Base-by-base conservation (phyloP, 2,113 vertebrate species). In the Bostrychus sinensis region DNA sequence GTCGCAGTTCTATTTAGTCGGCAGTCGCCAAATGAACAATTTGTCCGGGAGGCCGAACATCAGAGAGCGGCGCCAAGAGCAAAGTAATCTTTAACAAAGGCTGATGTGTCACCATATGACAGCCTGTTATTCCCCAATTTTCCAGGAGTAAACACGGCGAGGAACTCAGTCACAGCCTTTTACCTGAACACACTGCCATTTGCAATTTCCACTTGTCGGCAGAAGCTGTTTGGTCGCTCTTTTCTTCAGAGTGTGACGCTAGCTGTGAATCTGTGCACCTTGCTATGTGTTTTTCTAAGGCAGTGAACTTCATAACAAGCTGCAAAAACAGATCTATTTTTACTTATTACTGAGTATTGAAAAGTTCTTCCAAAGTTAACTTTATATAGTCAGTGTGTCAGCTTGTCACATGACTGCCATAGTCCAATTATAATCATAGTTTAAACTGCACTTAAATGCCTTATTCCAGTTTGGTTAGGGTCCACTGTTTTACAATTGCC, bases 81-180 rank as follows among this genome's bases (percentile, higher is more conserved):
- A 73, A 73, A 80, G 78, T 87, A 68, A 85, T 88, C 83, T 88
- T 76, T 88, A 87, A 87, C 81, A 89, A 88, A 87, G 80, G 81
- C 78, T 67, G 81, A 89, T 80, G 72, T 86, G 75, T 84, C 79
- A 72, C 63, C 38, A 8, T 71, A 81, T 87, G 87, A 87, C 86
- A 89, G 77, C 57, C 73, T 83, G 82, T 86, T 80, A 87, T 87
- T 88, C 72, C 57, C 36, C 82, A 85, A 71, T 89, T 87, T 84
- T 82, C 69, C 56, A 9, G 56, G 53, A 75, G 71, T 84, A 82
- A 87, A 87, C 75, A 84, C 45, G 54, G 56, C 23, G 72, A 81
- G 56, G 61, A 78, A 83, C 72, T 88, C 70, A 55, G 76, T 75
- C 66, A 51, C 75, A 56, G 62, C 66, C 78, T 81, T 72, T 79